Evolutionary conservation across 2,888 invertebrate genomes (phyloP), one percentile per base, ranked within the genome.

Genomic region (Mechanitis mazaeus): DNA sequence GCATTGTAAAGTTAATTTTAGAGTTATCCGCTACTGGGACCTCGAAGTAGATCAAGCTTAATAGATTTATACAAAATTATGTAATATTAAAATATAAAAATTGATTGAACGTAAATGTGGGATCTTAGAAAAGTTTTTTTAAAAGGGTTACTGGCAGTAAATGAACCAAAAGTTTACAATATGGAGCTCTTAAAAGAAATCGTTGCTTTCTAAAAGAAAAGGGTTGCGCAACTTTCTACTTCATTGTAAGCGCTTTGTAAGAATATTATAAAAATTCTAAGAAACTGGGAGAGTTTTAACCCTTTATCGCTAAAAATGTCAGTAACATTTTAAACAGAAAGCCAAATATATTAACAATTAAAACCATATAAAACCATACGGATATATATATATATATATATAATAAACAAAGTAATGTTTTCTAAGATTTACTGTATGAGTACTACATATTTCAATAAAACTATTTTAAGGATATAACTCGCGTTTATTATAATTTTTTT

Each of bases 211-310:
- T 77, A 77, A 80, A 75, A 78, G 79, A 82, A 81, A 84, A 89
- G 88, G 88, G 89, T 90, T 90, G 87, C 85, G 81, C 84, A 90
- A 90, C 90, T 90, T 90, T 90, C 90, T 85, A 88, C 86, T 83
- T 77, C 86, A 80, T 89, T 88, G 87, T 87, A 79, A 87, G 79
- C 77, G 75, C 72, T 81, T 82, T 81, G 75, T 67, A 64, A 67
- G 68, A 75, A 71, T 69, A 68, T 69, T 74, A 71, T 73, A 76
- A 74, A 75, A 65, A 61, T 70, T 87, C 85, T 83, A 61, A 74
- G 89, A 87, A 88, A 75, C 77, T 74, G 84, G 80, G 86, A 87
- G 88, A 87, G 86, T 85, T 79, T 85, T 78, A 75, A 81, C 80
- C 80, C 83, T 81, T 79, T 76, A 47, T 47, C 28, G 7, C 31